These are phyloP conservation scores for Phenacoccus solenopsis DNA, from an alignment of 1,140 invertebrate genomes.

Conservation along the genomic window DNA sequence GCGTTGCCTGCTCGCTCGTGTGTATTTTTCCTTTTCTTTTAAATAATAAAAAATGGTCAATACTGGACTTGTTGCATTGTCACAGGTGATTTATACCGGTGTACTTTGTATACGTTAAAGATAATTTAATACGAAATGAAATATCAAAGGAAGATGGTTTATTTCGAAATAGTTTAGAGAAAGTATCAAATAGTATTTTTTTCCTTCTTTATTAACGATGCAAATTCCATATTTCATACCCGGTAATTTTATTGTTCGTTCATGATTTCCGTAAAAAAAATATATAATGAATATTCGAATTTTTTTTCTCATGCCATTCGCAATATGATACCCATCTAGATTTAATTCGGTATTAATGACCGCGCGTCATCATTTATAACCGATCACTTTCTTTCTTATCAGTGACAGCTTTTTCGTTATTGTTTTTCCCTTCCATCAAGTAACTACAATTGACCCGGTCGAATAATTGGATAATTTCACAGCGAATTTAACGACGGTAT, in stretches of 20 bases:
- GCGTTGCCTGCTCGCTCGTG: not conserved
- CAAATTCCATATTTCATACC: not conserved
- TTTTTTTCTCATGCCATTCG: conserved; percentile 2
- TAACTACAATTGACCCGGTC: not conserved
- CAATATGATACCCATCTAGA: not conserved
- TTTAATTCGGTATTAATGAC: not conserved
- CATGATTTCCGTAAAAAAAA: conserved; percentile 8
- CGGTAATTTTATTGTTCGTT: conserved; percentile 8
- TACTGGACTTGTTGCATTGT: not conserved
- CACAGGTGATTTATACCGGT: not conserved
- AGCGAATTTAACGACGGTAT: not conserved
- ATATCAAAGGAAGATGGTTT: not conserved
- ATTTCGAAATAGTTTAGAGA: not conserved
- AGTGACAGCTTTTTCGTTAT: conserved; percentile 11
- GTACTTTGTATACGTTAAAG: not conserved
- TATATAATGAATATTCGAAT: not conserved
- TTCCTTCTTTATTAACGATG: not conserved
- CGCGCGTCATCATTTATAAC: not conserved
- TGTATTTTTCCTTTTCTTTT: not conserved
- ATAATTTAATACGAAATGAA: not conserved
- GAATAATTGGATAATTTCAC: not conserved
- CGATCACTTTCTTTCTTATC: not conserved
- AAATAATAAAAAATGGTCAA: not conserved
- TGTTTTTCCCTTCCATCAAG: not conserved
- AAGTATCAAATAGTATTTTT: conserved; percentile 3